A percentile compares a stretch with the other conserved stretches of the same genome.
These are phyloP conservation scores for Falco biarmicus DNA, from an alignment of 2,797 vertebrate species.

Conservation along the genomic window DNA sequence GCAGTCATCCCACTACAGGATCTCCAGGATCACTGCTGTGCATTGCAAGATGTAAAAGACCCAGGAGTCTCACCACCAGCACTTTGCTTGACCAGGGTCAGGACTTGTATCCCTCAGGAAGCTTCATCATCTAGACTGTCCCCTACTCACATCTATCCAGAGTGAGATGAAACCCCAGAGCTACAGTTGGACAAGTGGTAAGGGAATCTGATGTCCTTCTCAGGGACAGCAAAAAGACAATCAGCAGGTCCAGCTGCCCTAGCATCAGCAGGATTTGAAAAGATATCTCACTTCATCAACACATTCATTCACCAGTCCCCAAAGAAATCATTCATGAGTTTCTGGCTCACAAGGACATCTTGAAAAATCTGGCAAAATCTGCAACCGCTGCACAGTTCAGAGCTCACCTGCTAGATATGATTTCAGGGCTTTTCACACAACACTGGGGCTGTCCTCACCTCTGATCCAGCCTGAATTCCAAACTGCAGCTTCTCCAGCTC, in stretches of 20 bases:
- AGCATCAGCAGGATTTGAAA: neutral
- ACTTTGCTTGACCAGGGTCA: neutral
- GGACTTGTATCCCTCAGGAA: neutral
- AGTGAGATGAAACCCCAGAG: neutral
- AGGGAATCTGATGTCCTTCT: neutral
- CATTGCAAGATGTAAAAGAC: neutral
- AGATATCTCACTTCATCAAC: neutral
- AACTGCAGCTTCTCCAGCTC: neutral
- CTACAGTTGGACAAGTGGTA: neutral
- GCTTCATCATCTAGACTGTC: neutral
- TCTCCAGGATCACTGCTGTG: neutral
- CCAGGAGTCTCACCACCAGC: neutral
- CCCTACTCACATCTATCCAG: neutral
- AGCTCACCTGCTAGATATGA: neutral
- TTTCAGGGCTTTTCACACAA: neutral
- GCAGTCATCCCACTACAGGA: neutral
- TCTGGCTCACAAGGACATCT: neutral
- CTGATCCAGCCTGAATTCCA: neutral
- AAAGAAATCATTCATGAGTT: neutral
- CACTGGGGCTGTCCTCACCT: neutral
- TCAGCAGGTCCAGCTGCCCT: neutral
- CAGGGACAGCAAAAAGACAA: neutral
- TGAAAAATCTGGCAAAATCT: neutral
- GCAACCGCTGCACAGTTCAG: neutral
- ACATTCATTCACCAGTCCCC: neutral